Percentiles rank a stretch among this genome's conserved stretches.
These are phyloP conservation scores for Carcina quercana DNA, from an alignment of 2,888 invertebrate species.

Conservation along the genomic window DNA sequence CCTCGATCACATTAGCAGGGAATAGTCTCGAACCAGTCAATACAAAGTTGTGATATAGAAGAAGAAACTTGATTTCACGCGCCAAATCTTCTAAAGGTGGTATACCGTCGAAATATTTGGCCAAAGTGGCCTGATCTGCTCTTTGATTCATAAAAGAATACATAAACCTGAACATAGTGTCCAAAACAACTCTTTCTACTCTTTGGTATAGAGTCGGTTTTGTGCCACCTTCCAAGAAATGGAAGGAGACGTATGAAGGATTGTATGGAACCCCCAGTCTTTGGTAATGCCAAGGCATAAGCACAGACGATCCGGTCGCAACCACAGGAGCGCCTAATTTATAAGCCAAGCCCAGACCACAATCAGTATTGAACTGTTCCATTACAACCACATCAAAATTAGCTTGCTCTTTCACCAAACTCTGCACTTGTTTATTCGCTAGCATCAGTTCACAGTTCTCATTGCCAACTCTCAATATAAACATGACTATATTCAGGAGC, in stretches of 20 bases:
- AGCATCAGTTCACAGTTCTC: constrained; percentile 49
- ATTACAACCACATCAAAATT: constrained; percentile 80
- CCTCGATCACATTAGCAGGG: constrained; percentile 75
- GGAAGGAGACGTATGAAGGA: constrained; percentile 71
- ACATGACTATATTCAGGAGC: neutral
- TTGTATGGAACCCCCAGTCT: constrained; percentile 74
- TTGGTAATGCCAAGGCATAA: constrained; percentile 76
- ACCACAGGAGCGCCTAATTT: constrained; percentile 77
- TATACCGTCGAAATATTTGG: constrained; percentile 60
- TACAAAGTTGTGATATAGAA: constrained; percentile 77
- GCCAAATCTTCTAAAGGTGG: constrained; percentile 71
- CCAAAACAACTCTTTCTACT: constrained; percentile 44
- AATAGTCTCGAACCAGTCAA: constrained; percentile 72
- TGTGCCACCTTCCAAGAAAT: constrained; percentile 63
- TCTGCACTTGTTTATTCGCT: constrained; percentile 42
- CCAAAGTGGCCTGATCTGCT: constrained; percentile 41
- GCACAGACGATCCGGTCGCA: constrained; percentile 69
- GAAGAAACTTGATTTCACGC: constrained; percentile 67
- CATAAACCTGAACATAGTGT: constrained; percentile 34
- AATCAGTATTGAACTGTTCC: constrained; percentile 83
- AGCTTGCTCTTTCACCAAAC: constrained; percentile 45
- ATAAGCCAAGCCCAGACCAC: constrained; percentile 78
- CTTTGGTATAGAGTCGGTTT: constrained; percentile 49
- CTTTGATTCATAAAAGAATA: constrained; percentile 37
- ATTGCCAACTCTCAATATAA: constrained; percentile 20